These are phyloP conservation scores for Dicrurus megarhynchus DNA, from an alignment of 2,113 vertebrate genomes.

Conservation along the genomic window DNA sequence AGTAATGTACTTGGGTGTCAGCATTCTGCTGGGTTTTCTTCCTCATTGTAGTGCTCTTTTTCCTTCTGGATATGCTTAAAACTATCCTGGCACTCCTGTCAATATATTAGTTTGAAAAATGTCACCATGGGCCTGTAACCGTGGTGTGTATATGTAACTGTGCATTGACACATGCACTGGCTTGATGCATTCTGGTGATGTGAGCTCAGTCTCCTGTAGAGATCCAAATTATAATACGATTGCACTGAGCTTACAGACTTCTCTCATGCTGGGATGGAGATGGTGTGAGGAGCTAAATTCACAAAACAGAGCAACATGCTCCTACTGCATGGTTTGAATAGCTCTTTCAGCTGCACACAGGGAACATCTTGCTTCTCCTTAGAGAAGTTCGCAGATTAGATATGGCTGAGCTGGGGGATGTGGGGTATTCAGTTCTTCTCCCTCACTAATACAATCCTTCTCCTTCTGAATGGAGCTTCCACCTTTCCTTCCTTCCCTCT, in stretches of 20 bases:
- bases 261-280: conserved; percentile 67
- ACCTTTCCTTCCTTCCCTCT: not conserved
- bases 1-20: conserved; percentile 27
- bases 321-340: not conserved
- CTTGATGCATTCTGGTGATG: conserved; percentile 45
- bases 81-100: not conserved
- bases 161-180: conserved; percentile 34
- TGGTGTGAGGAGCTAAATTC: conserved; percentile 29
- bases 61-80: not conserved
- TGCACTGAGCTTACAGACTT: conserved; percentile 52
- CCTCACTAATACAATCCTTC: not conserved
- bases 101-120: conserved; percentile 47
- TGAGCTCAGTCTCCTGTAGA: conserved; percentile 58
- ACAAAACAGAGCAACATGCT: not conserved
- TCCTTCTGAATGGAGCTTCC: not conserved
- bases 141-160: not conserved
- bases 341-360: not conserved
- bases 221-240: conserved; percentile 71
- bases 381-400: not conserved
- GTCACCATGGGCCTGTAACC: not conserved
- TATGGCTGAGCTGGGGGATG: not conserved
- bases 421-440: not conserved
- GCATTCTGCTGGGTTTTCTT: conserved; percentile 16
- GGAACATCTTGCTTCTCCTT: not conserved
- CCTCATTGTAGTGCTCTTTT: conserved; percentile 10